Base-by-base conservation (phyloP, 2,113 vertebrate species). In the Mesoclemmys tuberculata region DNA sequence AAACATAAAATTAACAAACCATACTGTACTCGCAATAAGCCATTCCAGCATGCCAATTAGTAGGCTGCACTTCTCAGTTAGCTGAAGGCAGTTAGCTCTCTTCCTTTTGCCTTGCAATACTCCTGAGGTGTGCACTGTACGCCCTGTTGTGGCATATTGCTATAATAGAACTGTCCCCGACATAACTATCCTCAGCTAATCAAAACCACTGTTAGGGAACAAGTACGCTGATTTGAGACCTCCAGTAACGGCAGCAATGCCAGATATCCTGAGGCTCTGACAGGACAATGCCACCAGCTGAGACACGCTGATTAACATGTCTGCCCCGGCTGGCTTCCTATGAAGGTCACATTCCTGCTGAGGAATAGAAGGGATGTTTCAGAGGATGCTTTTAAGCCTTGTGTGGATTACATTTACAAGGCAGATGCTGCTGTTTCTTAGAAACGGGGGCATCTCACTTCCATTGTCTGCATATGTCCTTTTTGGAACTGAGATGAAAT, bases 11-110 rank as follows among this genome's bases (percentile, higher is more conserved):
- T 61, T 12, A 31, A 48, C 27, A 79, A 79, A 16, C 44, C 12
- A 14, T 48, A 27, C 0, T 2, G 51, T 54, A 38, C 3, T 10
- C 4, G 4, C 1, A 51, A 5, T 11, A 38, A 44, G 68, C 7
- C 71, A 12, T 74, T 21, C 4, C 3, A 0, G 13, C 46, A 48
- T 41, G 10, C 26, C 35, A 29, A 49, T n/a, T n/a, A 38, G 24
- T 26, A 55, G n/a, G 14, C 26, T 12, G 27, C 26, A 77, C 41
- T 44, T 14, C 26, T 13, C 68, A 38, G 71, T 35, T 35, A 51
- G 41, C 55, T 46, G 41, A 31, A 31, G 5, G 13, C 38, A 35
- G 35, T 46, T 56, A 46, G 8, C 29, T 51, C 35, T 80, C 10
- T 29, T 52, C 49, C 49, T 44, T 52, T 24, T 55, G n/a, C 24